A percentile compares a stretch with the other conserved stretches of the same genome.
phyloP scores from a whole-genome alignment of 2,113 vertebrate genomes.

The Ptilorrhoa leucosticta region DNA sequence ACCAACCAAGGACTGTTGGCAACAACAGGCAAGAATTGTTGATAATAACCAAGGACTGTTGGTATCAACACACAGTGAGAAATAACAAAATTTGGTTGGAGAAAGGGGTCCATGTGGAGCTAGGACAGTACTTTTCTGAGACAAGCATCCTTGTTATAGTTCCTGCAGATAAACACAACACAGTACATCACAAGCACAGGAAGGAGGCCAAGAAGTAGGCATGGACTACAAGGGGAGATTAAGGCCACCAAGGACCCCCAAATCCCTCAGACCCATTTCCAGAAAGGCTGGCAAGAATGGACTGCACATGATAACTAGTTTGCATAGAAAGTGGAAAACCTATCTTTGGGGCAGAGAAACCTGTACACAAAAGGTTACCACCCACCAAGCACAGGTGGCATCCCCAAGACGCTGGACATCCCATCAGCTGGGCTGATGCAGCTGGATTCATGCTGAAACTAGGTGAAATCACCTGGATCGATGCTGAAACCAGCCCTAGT shows the following conservation, averaged over 20 bases:
- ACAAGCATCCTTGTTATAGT: not conserved
- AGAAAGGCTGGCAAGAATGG: not conserved
- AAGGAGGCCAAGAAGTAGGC: not conserved
- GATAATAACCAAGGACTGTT: not conserved
- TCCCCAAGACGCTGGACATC: not conserved
- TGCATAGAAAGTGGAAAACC: not conserved
- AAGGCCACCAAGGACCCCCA: not conserved
- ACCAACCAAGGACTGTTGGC: not conserved
- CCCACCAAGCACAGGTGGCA: rapidly evolving
- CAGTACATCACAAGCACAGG: not conserved
- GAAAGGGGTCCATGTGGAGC: not conserved
- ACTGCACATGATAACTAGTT: not conserved
- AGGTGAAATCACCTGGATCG: not conserved
- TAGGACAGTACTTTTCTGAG: not conserved
- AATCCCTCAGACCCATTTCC: not conserved
- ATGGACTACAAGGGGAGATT: not conserved
- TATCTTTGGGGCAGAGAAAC: not conserved
- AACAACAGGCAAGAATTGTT: not conserved
- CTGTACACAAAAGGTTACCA: not conserved
- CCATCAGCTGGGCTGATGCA: not conserved
- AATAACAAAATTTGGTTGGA: not conserved
- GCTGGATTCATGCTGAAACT: not conserved
- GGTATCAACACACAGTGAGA: not conserved
- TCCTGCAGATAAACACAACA: not conserved
- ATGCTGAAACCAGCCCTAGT: not conserved